These are phyloP conservation scores for Diploscapter pachys DNA, from an alignment of 1,140 invertebrate species.

Conservation along the genomic window DNA sequence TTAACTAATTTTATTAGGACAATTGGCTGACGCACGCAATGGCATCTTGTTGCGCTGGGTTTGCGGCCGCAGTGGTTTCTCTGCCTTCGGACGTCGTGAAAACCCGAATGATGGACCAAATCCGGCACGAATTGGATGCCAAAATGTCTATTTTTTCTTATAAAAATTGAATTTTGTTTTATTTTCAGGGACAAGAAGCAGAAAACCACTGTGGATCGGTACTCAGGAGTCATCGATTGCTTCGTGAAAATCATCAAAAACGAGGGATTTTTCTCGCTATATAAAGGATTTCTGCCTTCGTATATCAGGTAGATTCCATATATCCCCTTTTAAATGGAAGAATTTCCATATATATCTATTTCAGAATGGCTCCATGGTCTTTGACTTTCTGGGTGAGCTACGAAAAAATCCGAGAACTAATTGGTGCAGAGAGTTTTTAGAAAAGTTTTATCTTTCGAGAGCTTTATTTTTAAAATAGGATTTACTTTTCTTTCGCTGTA, in stretches of 20 bases:
- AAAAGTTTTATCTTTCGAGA: not conserved
- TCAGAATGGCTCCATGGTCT: conserved; percentile 68
- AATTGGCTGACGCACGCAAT: conserved; percentile 37
- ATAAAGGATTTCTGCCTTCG: conserved; percentile 90
- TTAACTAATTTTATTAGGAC: conserved; percentile 1
- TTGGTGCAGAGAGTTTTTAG: conserved; percentile 66
- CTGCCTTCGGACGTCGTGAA: conserved; percentile 88
- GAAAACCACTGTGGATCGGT: conserved; percentile 61
- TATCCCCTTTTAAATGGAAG: conserved; percentile 45
- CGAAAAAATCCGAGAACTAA: conserved; percentile 67
- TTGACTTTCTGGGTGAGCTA: conserved; percentile 72
- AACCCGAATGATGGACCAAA: conserved; percentile 89
- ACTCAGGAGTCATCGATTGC: conserved; percentile 80
- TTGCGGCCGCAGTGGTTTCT: conserved; percentile 79
- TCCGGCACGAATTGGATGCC: conserved; percentile 66
- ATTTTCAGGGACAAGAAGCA: conserved; percentile 18
- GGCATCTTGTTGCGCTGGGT: conserved; percentile 71
- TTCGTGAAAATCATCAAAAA: conserved; percentile 78
- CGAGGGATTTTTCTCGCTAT: conserved; percentile 83
- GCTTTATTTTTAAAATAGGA: not conserved
- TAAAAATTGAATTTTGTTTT: not conserved
- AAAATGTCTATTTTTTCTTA: conserved; percentile 16
- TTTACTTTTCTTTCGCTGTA: too few relatives aligned
- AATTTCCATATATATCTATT: not conserved
- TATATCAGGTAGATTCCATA: conserved; percentile 66